Conservation (phyloP, 1,140 invertebrate species). For the Drosophila lini region DNA sequence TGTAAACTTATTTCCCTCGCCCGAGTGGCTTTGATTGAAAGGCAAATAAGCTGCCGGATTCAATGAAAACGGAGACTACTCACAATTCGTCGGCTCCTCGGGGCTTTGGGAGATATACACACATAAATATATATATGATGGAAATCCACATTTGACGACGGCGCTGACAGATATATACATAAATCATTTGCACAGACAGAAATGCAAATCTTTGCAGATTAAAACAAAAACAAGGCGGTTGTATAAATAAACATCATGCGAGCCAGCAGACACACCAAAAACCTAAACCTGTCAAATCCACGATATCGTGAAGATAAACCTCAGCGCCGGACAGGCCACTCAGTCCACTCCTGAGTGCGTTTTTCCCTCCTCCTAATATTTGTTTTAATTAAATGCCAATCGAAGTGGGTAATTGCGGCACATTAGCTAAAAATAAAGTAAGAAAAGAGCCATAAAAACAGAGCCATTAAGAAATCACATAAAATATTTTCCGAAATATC, state of each 20-base stretch:
- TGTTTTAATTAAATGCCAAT: constrained; percentile 78
- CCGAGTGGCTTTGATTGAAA: constrained; percentile 63
- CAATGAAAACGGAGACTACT: constrained; percentile 46
- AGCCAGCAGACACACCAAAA: constrained; percentile 58
- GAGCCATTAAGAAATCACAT: constrained; percentile 39
- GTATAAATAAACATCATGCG: constrained; percentile 53
- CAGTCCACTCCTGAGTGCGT: constrained; percentile 37
- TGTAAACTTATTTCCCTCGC: constrained; percentile 54
- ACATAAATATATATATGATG: constrained; percentile 20
- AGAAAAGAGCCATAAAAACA: constrained; percentile 12
- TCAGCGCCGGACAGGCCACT: constrained; percentile 12
- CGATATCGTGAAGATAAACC: constrained; percentile 68
- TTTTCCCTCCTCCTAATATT: constrained; percentile 46
- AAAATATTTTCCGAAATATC: constrained; percentile 62
- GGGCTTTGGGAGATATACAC: neutral
- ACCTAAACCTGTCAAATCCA: constrained; percentile 76
- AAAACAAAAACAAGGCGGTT: constrained; percentile 65
- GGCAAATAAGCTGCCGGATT: constrained; percentile 74
- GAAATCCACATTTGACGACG: constrained; percentile 62
- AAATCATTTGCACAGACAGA: constrained; percentile 74
- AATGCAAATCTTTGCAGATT: constrained; percentile 76
- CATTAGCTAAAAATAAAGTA: constrained; percentile 53
- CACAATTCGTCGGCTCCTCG: constrained; percentile 5
- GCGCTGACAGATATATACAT: constrained; percentile 50
- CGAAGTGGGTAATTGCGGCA: constrained; percentile 69